Evolutionary conservation across 37 sponge, comb jelly and placozoan species (phyloP).

Genomic region (Halisarca cf. caerulea): DNA sequence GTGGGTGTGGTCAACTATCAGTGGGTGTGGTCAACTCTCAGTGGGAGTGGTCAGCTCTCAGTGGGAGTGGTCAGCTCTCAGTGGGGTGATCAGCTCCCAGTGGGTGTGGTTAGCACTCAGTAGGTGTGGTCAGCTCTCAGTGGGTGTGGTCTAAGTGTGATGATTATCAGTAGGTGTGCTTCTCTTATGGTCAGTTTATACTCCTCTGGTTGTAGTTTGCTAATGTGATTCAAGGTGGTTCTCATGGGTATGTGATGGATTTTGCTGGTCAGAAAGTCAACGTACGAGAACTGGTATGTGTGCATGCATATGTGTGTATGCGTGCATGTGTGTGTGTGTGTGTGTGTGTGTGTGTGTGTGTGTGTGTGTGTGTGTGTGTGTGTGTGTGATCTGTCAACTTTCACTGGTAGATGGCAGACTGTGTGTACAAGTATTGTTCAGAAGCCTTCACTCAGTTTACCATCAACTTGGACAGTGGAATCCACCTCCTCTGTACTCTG

Average conservation of each 20-base stretch:
- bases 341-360: background rate
- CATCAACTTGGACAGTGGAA: background rate
- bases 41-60: too few species aligned
- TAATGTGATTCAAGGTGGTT: constrained; percentile 41
- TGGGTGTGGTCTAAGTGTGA: too few species aligned
- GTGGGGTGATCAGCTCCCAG: too few species aligned
- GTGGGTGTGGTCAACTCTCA: background rate
- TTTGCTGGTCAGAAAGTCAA: constrained; percentile 30
- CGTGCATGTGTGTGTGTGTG: background rate
- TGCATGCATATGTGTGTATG: background rate
- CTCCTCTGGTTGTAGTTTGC: too few species aligned
- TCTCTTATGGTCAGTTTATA: too few species aligned
- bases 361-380: background rate
- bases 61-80: too few species aligned
- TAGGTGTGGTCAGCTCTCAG: too few species aligned
- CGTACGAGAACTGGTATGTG: constrained; percentile 44
- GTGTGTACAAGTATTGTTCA: background rate
- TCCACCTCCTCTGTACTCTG: background rate
- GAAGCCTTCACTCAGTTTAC: background rate
- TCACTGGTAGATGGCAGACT: background rate
- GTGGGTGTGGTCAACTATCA: background rate
- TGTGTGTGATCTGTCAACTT: too few species aligned
- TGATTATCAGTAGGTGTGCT: too few species aligned
- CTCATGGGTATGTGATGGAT: constrained; percentile 48
- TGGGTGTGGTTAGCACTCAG: too few species aligned